These are phyloP conservation scores for Drosophila santomea DNA, from an alignment of 1,140 invertebrate species.

Conservation along the genomic window DNA sequence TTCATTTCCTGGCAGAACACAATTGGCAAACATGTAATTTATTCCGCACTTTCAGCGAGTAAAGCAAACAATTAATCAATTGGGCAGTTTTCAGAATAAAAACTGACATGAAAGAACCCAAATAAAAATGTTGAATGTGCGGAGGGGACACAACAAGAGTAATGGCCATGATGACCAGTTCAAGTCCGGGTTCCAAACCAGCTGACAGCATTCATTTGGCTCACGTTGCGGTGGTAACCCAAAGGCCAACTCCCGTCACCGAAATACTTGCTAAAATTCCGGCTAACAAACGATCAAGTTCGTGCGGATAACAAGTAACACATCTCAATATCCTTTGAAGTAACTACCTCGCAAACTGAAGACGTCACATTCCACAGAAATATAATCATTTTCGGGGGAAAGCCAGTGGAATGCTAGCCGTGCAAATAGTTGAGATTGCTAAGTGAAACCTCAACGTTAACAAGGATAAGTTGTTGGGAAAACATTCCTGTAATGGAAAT, in stretches of 20 bases:
- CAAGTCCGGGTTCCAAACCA: constrained; percentile 32
- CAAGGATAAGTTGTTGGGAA: neutral
- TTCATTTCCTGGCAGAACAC: constrained; percentile 21
- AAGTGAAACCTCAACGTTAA: constrained; percentile 3
- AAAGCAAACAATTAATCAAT: constrained; percentile 63
- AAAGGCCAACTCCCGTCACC: neutral
- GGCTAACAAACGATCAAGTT: constrained; percentile 48
- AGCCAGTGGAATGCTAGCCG: neutral
- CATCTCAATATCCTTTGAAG: constrained; percentile 28
- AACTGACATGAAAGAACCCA: constrained; percentile 50
- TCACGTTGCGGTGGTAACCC: constrained; percentile 51
- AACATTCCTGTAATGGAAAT: no score
- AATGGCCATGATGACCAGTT: constrained; percentile 57
- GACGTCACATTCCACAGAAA: constrained; percentile 27
- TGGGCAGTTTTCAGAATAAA: constrained; percentile 31
- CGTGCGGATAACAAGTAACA: constrained; percentile 16
- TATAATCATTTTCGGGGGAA: neutral
- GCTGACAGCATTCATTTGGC: constrained; percentile 65
- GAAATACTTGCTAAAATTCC: constrained; percentile 26
- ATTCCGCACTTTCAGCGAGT: constrained; percentile 42
- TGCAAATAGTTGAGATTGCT: constrained; percentile 20
- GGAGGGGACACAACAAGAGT: neutral
- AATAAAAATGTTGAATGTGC: neutral
- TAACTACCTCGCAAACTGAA: constrained; percentile 21
- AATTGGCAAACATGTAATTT: constrained; percentile 30